Conservation (phyloP, 2,888 invertebrate genomes). For the Synergus itoensis region DNA sequence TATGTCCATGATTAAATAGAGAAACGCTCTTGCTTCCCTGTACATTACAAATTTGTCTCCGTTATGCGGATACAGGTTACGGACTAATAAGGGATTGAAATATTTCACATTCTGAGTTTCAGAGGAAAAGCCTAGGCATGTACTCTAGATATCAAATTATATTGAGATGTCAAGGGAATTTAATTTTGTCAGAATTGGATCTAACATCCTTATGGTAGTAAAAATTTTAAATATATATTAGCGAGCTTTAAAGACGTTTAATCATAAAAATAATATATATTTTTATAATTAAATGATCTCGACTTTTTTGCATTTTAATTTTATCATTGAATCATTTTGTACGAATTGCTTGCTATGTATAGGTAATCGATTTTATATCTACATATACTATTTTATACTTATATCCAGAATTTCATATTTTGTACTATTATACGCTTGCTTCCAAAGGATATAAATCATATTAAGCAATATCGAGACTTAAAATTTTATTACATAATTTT, state of each 20-base stretch:
- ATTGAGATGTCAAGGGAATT: neutral
- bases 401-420: neutral
- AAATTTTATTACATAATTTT: slow-evolving; percentile 21
- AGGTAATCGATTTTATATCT: no score
- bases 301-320: no score
- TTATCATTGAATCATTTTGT: no score
- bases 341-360: no score
- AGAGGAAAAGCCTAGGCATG: neutral
- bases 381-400: neutral
- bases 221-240: no score
- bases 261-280: no score
- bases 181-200: neutral
- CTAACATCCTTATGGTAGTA: neutral
- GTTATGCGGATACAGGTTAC: slow-evolving; percentile 25
- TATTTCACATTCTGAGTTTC: slow-evolving; percentile 21
- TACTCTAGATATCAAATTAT: neutral
- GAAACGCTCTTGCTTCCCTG: slow-evolving; percentile 21
- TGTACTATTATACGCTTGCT: neutral
- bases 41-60: neutral
- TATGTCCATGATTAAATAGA: slow-evolving; percentile 69
- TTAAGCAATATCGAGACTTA: neutral
- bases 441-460: neutral
- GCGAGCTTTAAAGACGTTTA: no score
- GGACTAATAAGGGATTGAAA: slow-evolving; percentile 8
- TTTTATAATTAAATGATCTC: no score